Evolutionary conservation across 2,888 invertebrate species (phyloP), one percentile per base, ranked within the genome.

Genomic region (Pandemis heparana): DNA sequence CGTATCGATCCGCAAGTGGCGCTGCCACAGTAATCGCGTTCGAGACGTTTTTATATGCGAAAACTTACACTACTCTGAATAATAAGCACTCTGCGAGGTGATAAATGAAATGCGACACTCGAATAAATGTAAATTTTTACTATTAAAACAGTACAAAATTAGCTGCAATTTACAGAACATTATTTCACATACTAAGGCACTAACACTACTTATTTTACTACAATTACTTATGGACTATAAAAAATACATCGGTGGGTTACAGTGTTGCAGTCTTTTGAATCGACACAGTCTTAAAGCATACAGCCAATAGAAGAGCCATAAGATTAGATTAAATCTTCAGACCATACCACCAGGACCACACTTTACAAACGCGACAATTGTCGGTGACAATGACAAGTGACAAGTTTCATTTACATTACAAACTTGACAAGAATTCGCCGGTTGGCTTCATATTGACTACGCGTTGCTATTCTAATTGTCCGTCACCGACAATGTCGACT

Each of bases 121-220:
- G 41, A 32, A 12, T 61, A 61, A 61, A 61, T 41, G 61, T 61
- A 61, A 41, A 16, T 41, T 7, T 61, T 61, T 61, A 61, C 61
- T 41, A 61, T 61, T 39, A 16, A 60, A 16, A 41, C 16, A 41
- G 41, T 61, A 41, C 39, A 61, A 61, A 61, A 41, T 41, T 61
- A 61, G 9, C 16, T 16, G 61, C 16, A 39, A 39, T 61, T 39
- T 41, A 41, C 61, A 61, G 5, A 41, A 61, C 5, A 61, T 16
- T 61, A 41, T 61, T 18, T 41, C 9, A 9, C 41, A 41, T 61
- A 41, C 61, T 61, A 61, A 61, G 61, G 61, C 61, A 61, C 61
- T 61, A 53, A 18, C 18, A 3, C 59, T 59, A 53, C 53, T 53
- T 53, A 53, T 38, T 12, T 43, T n/a, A 38, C n/a, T 1, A 38